phyloP scores from a whole-genome alignment of 1,140 invertebrate genomes.

The Musca domestica region DNA sequence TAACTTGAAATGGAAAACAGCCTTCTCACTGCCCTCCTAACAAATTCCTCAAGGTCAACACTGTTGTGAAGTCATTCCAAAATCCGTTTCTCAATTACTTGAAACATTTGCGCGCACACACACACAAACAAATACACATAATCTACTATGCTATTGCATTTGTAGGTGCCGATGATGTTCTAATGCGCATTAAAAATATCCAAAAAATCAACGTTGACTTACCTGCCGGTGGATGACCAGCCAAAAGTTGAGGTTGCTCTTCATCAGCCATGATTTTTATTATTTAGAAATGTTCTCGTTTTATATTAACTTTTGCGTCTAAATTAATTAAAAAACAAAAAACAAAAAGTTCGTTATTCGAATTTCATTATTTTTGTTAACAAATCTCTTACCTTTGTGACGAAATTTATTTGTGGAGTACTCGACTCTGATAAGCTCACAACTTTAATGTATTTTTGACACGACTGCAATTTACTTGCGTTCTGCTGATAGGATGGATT shows the following conservation, averaged over 20 bases:
- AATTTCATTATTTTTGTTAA: too few relatives aligned
- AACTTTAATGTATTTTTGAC: conserved; percentile 7
- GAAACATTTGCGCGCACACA: not conserved
- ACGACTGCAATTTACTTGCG: conserved; percentile 19
- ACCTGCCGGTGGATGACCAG: conserved; percentile 84
- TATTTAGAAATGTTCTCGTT: too few relatives aligned
- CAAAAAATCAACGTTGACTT: conserved; percentile 37
- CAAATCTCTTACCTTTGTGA: conserved; percentile 1
- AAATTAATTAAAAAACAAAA: too few relatives aligned
- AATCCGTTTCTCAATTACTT: not conserved
- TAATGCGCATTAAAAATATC: conserved; percentile 5
- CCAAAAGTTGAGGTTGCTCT: conserved; percentile 67
- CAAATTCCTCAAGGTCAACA: conserved; percentile 3
- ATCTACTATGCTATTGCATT: too few relatives aligned
- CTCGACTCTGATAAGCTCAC: not conserved
- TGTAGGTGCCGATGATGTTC: not conserved
- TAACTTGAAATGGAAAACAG: not conserved
- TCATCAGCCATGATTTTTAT: conserved; percentile 56
- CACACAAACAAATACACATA: not conserved
- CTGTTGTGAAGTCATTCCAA: conserved; percentile 4
- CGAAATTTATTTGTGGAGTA: not conserved
- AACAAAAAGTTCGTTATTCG: too few relatives aligned
- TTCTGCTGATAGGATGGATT: not conserved
- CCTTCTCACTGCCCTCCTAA: not conserved
- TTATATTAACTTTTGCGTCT: too few relatives aligned